Evolutionary conservation across 1,140 invertebrate genomes (phyloP).

Genomic region (Neelides sp.): DNA sequence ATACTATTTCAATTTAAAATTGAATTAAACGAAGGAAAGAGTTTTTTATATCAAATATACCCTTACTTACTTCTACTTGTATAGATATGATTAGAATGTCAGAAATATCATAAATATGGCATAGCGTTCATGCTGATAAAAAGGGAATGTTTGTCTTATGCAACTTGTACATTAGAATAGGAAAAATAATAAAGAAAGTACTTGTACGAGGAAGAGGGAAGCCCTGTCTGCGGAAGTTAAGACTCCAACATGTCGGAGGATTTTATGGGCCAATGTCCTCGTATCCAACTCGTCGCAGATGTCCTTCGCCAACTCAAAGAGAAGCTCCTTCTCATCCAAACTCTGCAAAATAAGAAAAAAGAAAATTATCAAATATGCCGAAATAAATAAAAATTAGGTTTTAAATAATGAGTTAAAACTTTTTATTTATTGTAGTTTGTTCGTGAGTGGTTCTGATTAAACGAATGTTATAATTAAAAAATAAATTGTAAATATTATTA

Average conservation of each 20-base stretch:
- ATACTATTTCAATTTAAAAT: too few relatives aligned
- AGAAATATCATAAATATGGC: too few relatives aligned
- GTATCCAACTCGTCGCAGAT: conserved; percentile 93
- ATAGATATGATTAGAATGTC: too few relatives aligned
- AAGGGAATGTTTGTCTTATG: too few relatives aligned
- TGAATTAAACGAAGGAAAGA: too few relatives aligned
- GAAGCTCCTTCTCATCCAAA: conserved; percentile 83
- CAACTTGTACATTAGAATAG: too few relatives aligned
- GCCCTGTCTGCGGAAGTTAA: conserved; percentile 81
- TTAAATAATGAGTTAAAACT: background rate
- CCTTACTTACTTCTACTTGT: too few relatives aligned
- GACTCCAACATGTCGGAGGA: conserved; percentile 86
- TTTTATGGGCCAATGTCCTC: conserved; percentile 84
- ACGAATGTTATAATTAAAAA: too few relatives aligned
- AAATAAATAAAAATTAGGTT: background rate
- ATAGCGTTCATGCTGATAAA: too few relatives aligned
- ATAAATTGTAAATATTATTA: too few relatives aligned
- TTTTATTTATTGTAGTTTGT: background rate
- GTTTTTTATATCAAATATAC: too few relatives aligned
- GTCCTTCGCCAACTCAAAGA: conserved; percentile 89
- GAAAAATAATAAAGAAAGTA: conserved; percentile 17
- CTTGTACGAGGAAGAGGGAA: conserved; percentile 83
- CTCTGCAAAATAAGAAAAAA: conserved; percentile 40
- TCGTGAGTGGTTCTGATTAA: too few relatives aligned
- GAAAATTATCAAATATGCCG: background rate